phyloP scores from a whole-genome alignment of 2,888 invertebrate genomes.

The Aporophyla nigra region DNA sequence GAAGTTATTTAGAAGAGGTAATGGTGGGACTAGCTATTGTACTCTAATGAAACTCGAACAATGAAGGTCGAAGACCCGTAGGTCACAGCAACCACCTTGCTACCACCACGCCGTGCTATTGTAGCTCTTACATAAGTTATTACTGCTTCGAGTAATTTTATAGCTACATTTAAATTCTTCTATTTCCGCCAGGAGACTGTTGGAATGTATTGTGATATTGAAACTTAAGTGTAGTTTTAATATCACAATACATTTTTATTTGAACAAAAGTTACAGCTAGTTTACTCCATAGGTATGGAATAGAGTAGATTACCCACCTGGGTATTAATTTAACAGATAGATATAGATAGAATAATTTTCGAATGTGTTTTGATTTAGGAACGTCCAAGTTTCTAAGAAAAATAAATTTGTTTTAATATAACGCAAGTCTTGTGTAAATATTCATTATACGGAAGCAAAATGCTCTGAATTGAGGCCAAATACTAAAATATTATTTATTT shows the following conservation, averaged over 20 bases:
- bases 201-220: conserved; percentile 13
- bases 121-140: conserved; percentile 68
- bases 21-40: conserved; percentile 80
- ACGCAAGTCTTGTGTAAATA: not conserved
- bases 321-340: not conserved
- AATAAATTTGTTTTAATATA: not conserved
- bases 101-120: conserved; percentile 69
- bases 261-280: not conserved
- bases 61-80: conserved; percentile 88
- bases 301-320: not conserved
- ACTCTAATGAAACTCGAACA: conserved; percentile 86
- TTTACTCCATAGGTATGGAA: not conserved
- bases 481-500: conserved; percentile 19
- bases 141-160: conserved; percentile 55
- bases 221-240: not conserved
- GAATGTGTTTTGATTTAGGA: not conserved
- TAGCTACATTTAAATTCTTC: conserved; percentile 31
- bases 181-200: conserved; percentile 34
- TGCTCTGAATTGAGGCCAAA: not conserved
- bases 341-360: not conserved
- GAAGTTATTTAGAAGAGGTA: conserved; percentile 66
- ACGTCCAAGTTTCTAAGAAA: not conserved
- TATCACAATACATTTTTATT: no score
- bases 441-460: not conserved
- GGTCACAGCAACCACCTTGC: conserved; percentile 82